Conservation (phyloP, 1,140 invertebrate genomes). For the Nephotettix cincticeps region DNA sequence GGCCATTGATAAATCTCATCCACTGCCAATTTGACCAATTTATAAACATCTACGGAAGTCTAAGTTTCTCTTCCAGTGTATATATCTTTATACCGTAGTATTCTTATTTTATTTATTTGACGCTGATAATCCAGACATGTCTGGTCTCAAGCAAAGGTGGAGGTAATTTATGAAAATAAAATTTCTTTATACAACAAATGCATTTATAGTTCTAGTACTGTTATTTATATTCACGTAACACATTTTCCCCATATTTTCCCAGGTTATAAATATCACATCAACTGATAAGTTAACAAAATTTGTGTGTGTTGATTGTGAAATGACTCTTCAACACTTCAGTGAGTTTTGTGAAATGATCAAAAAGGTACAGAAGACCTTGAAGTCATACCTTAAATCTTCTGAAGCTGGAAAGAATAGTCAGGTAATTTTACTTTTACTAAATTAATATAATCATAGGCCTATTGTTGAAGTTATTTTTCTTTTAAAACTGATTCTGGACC, state of each 20-base stretch:
- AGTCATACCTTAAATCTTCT: not conserved
- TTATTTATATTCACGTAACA: not conserved
- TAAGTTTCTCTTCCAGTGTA: no score
- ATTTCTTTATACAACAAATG: not conserved
- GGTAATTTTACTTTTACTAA: not conserved
- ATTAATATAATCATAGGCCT: not conserved
- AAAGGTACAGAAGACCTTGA: conserved; percentile 28
- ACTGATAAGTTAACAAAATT: conserved; percentile 35
- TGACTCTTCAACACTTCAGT: conserved; percentile 31
- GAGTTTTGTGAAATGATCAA: conserved; percentile 37
- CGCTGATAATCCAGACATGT: no score
- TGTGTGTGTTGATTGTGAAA: conserved; percentile 35
- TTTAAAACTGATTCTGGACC: not conserved
- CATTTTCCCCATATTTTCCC: not conserved
- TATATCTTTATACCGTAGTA: no score
- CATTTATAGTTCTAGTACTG: not conserved
- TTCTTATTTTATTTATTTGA: no score
- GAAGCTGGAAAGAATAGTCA: not conserved
- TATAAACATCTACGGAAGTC: no score
- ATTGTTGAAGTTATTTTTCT: not conserved
- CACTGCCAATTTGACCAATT: no score
- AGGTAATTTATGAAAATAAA: not conserved
- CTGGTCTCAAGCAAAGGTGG: no score
- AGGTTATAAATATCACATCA: conserved; percentile 31
- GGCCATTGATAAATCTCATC: no score